A percentile compares a stretch with the other conserved stretches of the same genome.
Conservation (phyloP, 2,113 vertebrate genomes). For the Gadus chalcogrammus region DNA sequence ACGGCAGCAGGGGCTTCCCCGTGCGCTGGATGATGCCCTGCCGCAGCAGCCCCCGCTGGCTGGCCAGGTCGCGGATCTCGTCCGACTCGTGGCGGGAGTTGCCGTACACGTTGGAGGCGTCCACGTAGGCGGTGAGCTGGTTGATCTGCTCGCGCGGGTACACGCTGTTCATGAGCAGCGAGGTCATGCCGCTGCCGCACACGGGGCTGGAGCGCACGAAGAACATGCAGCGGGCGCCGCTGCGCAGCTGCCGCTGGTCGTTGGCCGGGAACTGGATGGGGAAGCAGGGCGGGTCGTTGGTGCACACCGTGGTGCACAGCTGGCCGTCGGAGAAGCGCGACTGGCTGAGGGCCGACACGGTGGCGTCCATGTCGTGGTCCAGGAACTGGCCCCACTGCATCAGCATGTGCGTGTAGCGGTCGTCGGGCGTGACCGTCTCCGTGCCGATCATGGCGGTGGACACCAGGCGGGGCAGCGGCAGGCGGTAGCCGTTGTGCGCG, state of each 20-base stretch:
- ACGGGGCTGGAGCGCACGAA: slow-evolving; percentile 96
- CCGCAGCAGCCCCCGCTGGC: slow-evolving; percentile 89
- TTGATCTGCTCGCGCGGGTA: slow-evolving; percentile 97
- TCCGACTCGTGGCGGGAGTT: slow-evolving; percentile 87
- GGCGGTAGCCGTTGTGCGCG: slow-evolving; percentile 75
- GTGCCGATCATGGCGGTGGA: slow-evolving; percentile 92
- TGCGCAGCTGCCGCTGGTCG: slow-evolving; percentile 79
- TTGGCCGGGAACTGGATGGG: slow-evolving; percentile 89
- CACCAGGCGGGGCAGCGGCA: slow-evolving; percentile 89
- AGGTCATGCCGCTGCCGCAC: slow-evolving; percentile 97
- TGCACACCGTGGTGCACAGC: slow-evolving; percentile 86
- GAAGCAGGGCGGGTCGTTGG: slow-evolving; percentile 93
- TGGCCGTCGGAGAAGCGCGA: slow-evolving; percentile 95
- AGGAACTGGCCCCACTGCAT: slow-evolving; percentile 99
- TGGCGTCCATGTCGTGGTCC: slow-evolving; percentile 94
- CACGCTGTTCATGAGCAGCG: slow-evolving; percentile 96
- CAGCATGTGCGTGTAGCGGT: slow-evolving; percentile 92
- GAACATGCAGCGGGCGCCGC: slow-evolving; percentile 92
- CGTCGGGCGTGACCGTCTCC: slow-evolving; percentile 86
- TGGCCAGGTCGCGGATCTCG: slow-evolving; percentile 89
- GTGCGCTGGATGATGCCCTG: slow-evolving; percentile 95
- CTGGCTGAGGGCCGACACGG: slow-evolving; percentile 90
- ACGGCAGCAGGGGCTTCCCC: slow-evolving; percentile 92
- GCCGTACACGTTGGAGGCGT: slow-evolving; percentile 94
- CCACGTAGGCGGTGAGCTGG: slow-evolving; percentile 94